phyloP scores from a whole-genome alignment of 2,888 invertebrate species.

The Xylota segnis region DNA sequence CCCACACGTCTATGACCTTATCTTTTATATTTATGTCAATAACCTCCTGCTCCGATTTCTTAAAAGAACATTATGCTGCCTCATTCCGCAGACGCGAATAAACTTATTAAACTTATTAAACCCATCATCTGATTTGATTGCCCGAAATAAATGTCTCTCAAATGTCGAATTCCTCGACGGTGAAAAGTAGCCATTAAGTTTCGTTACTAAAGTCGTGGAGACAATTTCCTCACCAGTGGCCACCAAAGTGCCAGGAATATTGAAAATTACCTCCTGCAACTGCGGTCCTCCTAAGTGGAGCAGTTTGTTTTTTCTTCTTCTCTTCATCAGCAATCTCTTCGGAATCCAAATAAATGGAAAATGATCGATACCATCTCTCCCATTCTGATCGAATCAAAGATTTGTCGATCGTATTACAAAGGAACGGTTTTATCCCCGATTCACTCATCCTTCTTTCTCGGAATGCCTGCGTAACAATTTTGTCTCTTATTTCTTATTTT shows the following conservation, averaged over 20 bases:
- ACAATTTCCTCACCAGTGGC: no score
- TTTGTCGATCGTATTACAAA: slow-evolving; percentile 38
- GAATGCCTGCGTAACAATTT: no score
- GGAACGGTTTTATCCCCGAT: slow-evolving; percentile 39
- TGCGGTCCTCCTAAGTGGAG: slow-evolving; percentile 35
- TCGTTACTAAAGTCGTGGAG: no score
- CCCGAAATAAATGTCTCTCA: neutral
- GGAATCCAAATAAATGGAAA: slow-evolving; percentile 34
- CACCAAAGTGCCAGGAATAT: neutral
- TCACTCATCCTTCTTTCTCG: slow-evolving; percentile 16
- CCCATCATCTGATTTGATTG: neutral
- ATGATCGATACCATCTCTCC: slow-evolving; percentile 42
- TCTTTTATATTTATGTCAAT: no score
- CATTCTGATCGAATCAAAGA: slow-evolving; percentile 41
- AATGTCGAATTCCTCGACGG: neutral
- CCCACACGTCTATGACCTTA: no score
- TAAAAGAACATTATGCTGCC: no score
- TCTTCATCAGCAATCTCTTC: slow-evolving; percentile 36
- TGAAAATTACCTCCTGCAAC: slow-evolving; percentile 44
- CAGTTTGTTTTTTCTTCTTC: slow-evolving; percentile 39
- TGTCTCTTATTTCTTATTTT: no score
- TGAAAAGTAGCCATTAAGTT: neutral
- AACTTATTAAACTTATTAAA: neutral
- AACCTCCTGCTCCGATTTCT: no score
- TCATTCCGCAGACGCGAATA: neutral